Base-by-base conservation (phyloP, 2,888 invertebrate species). In the Candidula unifasciata region DNA sequence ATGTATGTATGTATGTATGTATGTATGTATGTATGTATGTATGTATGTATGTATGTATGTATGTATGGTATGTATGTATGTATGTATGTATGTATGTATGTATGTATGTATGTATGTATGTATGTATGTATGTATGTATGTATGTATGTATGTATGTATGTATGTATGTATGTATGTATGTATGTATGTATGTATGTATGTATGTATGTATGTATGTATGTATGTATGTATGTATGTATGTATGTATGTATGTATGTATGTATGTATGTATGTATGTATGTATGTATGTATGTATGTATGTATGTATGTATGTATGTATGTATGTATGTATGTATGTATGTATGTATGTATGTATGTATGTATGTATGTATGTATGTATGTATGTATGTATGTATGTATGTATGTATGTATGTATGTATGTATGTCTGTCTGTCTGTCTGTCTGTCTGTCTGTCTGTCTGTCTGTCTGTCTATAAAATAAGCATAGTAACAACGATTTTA, bases 201-300 rank as follows among this genome's bases (percentile, higher is more conserved):
- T 54, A 64, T 68, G 52, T 82, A 13, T 83, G n/a, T 82, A 76
- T 82, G 44, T 57, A 37, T 73, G 21, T 37, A 44, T 78, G 16
- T 80, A n/a, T 44, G 16, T 80, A 60, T 74, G 27, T 80, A 33
- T 71, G 24, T 71, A n/a, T 79, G 21, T 71, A 60, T 54, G 21
- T 82, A 79, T 66, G 69, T 82, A 71, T 68, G 21, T 73, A 5
- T 84, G 33, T 79, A 44, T 85, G 68, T 81, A 33, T 81, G 60
- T 82, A 33, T 66, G 44, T 82, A 10, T 80, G 33, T 80, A 16
- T 80, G 37, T 76, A 1, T 74, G 35, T 76, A 35, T 66, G 24
- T 74, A 24, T 76, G 66, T 82, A 13, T 76, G 44, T 83, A 3
- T 77, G 68, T 83, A 8, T 83, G 68, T 83, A 44, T 81, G 44